Base-by-base conservation (phyloP, 1,140 invertebrate species). In the Gonatopus flavifemur region DNA sequence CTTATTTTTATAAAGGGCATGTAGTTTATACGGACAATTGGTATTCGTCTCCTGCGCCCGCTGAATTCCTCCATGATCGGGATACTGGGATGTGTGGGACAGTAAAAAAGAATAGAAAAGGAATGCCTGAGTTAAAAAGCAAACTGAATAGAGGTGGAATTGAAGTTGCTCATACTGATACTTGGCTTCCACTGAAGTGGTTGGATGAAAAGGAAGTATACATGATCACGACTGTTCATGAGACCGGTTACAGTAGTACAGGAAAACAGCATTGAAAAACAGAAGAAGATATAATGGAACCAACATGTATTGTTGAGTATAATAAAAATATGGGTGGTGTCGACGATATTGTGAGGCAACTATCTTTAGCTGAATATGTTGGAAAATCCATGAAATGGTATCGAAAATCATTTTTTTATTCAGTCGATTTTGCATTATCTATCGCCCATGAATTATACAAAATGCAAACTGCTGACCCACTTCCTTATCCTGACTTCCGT, bases 271-370 rank as follows among this genome's bases (percentile, higher is more conserved):
- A 49, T 19, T 52, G 40, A 32, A 19, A 25, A 37, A 53, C 43
- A 12, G 30, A 32, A n/a, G 38, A 59, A 47, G 33, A 55, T 31
- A 51, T 54, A 20, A 43, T 48, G 25, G 65, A 68, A 55, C 57
- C 57, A 18, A 35, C 31, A 35, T 62, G 55, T 30, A 49, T 69
- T 30, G 12, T 57, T 10, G 49, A 66, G 10, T 69, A 69, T 30
- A 71, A 65, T 43, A 54, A 60, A 15, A 46, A 49, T 15, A 69
- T 67, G 65, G 59, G 65, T 21, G 53, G 30, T 8, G 53, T 69
- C 2, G 61, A 71, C 32, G 37, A 38, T 20, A 50, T 55, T 18
- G 60, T 59, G 44, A 38, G 40, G 28, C 46, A 52, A 44, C 33
- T 49, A 22, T 57, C 10, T 24, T 37, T 33, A 49, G 31, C 49